These are phyloP conservation scores for Stigmatopora argus DNA, from an alignment of 2,113 vertebrate genomes.

Conservation along the genomic window DNA sequence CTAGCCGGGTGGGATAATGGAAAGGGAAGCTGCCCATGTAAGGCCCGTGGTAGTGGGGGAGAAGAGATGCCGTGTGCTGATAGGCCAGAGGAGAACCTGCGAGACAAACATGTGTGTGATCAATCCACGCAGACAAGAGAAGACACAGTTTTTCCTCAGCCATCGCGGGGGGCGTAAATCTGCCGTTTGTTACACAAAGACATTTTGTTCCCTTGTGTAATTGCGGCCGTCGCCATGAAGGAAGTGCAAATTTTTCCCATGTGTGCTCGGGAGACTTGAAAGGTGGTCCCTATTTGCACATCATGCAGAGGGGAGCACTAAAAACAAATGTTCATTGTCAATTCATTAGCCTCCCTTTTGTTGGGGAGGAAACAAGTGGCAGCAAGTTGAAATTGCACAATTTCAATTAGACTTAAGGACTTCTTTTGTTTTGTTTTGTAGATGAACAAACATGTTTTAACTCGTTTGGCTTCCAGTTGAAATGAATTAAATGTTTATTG, in stretches of 20 bases:
- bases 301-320: constrained; percentile 19
- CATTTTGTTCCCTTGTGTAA: constrained; percentile 38
- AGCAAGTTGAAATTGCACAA: no score
- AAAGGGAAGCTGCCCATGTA: constrained; percentile 64
- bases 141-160: constrained; percentile 9
- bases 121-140: background rate
- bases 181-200: constrained; percentile 41
- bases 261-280: constrained; percentile 27
- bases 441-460: no score
- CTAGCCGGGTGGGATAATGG: constrained; percentile 52
- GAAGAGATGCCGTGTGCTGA: constrained; percentile 40
- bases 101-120: constrained; percentile 22
- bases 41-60: constrained; percentile 62
- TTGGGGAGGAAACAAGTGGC: no score
- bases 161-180: constrained; percentile 31
- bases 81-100: constrained; percentile 59
- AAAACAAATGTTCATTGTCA: background rate
- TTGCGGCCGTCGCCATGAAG: constrained; percentile 12
- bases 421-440: no score
- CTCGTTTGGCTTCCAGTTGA: no score
- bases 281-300: constrained; percentile 20
- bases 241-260: constrained; percentile 37
- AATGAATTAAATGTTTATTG: no score
- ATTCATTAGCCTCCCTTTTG: background rate
- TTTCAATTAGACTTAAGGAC: no score